Percentiles rank a stretch among this genome's conserved stretches.
Evolutionary conservation across 2,113 vertebrate genomes (phyloP).

Genomic region (Centropus unirufus): DNA sequence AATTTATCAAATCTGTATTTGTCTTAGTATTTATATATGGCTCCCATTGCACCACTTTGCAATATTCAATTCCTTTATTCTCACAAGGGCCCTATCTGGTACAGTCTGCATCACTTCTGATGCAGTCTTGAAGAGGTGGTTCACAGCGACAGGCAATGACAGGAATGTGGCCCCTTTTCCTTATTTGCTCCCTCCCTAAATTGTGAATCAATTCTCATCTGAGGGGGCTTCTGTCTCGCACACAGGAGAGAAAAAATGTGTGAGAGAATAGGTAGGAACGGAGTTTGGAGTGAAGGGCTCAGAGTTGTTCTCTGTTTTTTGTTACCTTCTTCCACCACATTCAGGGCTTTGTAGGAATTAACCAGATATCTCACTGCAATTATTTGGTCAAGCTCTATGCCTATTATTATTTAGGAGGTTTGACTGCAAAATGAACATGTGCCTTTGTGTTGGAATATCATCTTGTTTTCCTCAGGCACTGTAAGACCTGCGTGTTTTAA

Average conservation of each 20-base stretch:
- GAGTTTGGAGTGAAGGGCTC: not conserved
- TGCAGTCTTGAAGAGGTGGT: not conserved
- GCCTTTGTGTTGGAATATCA: not conserved
- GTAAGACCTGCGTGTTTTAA: not conserved
- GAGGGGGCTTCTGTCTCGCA: not conserved
- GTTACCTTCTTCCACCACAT: not conserved
- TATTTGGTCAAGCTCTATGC: not conserved
- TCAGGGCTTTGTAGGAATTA: not conserved
- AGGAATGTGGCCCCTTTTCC: not conserved
- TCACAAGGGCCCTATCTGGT: constrained; percentile 50
- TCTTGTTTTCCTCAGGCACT: not conserved
- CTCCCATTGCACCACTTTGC: constrained; percentile 57
- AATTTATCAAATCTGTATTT: constrained; percentile 62
- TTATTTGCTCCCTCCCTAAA: not conserved
- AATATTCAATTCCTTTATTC: constrained; percentile 57
- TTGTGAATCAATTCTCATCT: not conserved
- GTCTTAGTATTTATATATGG: constrained; percentile 60
- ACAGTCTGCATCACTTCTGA: constrained; percentile 25
- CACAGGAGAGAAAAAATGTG: not conserved
- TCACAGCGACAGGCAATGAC: constrained; percentile 13
- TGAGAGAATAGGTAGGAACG: not conserved
- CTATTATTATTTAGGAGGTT: not conserved
- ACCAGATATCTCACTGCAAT: not conserved
- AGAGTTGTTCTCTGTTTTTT: not conserved
- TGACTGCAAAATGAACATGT: not conserved